Evolutionary conservation across 2,113 vertebrate species (phyloP).

Genomic region (Gracilinanus agilis): DNA sequence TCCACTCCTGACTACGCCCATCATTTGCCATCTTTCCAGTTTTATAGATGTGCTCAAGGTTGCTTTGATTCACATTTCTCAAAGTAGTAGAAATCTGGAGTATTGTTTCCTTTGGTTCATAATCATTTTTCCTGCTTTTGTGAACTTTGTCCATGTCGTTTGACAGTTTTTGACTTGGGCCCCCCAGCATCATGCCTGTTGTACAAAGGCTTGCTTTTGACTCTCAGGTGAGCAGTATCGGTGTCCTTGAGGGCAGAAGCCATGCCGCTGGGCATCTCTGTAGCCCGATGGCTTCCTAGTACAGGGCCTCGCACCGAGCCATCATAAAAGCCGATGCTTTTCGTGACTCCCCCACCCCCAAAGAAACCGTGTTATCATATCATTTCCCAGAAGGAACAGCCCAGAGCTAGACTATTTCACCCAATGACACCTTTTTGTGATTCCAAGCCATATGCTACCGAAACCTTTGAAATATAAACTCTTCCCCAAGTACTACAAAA

Average conservation of each 20-base stretch:
- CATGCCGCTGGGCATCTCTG: not conserved
- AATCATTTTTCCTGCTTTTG: not conserved
- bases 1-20: not conserved
- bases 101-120: not conserved
- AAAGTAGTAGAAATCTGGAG: not conserved
- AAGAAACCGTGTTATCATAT: not conserved
- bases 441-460: not conserved
- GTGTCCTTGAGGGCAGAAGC: not conserved
- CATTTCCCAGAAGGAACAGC: not conserved
- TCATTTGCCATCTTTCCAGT: not conserved
- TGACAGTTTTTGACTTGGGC: not conserved
- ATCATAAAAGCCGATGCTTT: not conserved
- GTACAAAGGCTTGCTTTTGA: not conserved
- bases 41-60: not conserved
- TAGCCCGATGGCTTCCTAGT: not conserved
- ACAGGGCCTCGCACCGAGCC: not conserved
- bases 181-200: not conserved
- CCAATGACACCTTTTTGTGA: not conserved
- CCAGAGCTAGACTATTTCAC: not conserved
- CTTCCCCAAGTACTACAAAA: not conserved
- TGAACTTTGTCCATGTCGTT: not conserved
- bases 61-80: not conserved
- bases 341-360: not conserved
- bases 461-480: not conserved
- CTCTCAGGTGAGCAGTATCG: not conserved